phyloP scores from a whole-genome alignment of 1,140 invertebrate species.

The Brachystomella parvula region DNA sequence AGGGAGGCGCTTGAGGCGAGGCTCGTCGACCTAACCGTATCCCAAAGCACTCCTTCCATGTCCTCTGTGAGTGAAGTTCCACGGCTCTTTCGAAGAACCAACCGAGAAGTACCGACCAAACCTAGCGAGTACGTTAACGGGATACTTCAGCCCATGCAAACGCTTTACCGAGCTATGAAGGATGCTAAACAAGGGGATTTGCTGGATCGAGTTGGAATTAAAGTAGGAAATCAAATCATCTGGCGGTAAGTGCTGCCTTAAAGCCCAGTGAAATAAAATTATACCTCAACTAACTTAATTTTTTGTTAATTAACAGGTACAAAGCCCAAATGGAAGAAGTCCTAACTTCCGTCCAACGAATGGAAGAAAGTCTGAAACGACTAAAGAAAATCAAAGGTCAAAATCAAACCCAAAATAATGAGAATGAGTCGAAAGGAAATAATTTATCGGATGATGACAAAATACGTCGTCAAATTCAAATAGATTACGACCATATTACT shows the following conservation, averaged over 20 bases:
- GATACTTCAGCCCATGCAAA: slow-evolving; percentile 51
- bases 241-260: slow-evolving; percentile 15
- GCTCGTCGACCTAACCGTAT: slow-evolving; percentile 30
- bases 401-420: slow-evolving; percentile 39
- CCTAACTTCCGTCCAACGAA: slow-evolving; percentile 83
- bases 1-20: slow-evolving; percentile 24
- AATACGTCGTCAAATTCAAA: slow-evolving; percentile 76
- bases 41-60: slow-evolving; percentile 40
- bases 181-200: slow-evolving; percentile 45
- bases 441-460: slow-evolving; percentile 76
- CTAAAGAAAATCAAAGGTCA: slow-evolving; percentile 61
- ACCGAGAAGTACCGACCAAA: slow-evolving; percentile 71
- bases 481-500: slow-evolving; percentile 60
- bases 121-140: slow-evolving; percentile 67
- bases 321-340: slow-evolving; percentile 72
- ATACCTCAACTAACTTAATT: background rate
- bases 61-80: slow-evolving; percentile 78
- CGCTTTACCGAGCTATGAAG: slow-evolving; percentile 45
- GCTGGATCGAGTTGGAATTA: slow-evolving; percentile 24
- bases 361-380: slow-evolving; percentile 80
- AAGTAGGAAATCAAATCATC: slow-evolving; percentile 24
- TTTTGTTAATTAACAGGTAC: slow-evolving; percentile 57
- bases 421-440: slow-evolving; percentile 42
- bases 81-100: slow-evolving; percentile 82
- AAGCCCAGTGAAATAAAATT: slow-evolving; percentile 7